phyloP scores from a whole-genome alignment of 2,113 vertebrate genomes.

The Mionectes macconnelli region DNA sequence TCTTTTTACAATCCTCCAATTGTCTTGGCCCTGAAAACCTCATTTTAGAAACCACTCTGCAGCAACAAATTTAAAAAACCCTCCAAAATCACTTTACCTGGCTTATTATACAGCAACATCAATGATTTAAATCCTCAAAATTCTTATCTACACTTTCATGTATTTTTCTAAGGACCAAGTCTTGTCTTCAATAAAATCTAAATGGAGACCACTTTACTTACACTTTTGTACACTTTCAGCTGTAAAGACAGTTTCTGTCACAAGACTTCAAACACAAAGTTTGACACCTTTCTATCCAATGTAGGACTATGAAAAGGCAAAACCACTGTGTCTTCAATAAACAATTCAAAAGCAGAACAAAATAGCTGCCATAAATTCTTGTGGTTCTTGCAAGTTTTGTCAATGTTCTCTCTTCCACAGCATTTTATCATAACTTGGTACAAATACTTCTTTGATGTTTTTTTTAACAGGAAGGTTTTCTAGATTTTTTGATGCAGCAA shows the following conservation, averaged over 20 bases:
- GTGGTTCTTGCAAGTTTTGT: neutral
- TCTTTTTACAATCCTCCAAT: neutral
- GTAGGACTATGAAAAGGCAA: neutral
- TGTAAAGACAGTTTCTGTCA: neutral
- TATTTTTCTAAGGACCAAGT: neutral
- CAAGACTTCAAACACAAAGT: neutral
- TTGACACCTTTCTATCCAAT: neutral
- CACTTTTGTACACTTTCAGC: neutral
- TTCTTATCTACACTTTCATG: neutral
- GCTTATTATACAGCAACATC: neutral
- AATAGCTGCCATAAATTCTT: neutral
- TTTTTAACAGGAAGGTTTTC: neutral
- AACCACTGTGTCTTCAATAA: neutral
- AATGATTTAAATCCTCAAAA: neutral
- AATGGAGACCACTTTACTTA: neutral
- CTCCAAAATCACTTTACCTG: neutral
- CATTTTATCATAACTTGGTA: neutral
- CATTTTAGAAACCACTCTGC: neutral
- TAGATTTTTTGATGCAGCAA: neutral
- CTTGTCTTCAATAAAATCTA: neutral
- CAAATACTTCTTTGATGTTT: accelerated
- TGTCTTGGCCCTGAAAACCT: neutral
- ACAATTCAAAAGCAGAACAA: neutral
- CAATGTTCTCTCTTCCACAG: neutral
- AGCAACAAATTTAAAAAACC: neutral